A percentile compares a stretch with the other conserved stretches of the same genome.
phyloP scores from a whole-genome alignment of 2,797 vertebrate species.

The Pangasius mekongensis region DNA sequence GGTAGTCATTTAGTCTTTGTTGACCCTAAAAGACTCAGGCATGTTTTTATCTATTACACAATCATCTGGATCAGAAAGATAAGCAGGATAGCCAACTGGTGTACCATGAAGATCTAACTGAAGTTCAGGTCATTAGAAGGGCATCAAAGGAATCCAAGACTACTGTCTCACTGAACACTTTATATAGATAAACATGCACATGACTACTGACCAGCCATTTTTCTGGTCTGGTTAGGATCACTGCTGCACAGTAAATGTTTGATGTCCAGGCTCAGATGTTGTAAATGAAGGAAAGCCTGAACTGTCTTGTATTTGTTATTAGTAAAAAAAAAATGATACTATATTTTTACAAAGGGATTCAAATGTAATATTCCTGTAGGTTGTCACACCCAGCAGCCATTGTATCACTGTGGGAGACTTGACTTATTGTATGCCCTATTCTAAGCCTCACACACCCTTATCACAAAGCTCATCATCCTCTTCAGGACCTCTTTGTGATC shows the following conservation, averaged over 20 bases:
- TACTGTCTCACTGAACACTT: constrained; percentile 43
- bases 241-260: constrained; percentile 33
- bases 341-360: background rate
- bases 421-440: constrained; percentile 32
- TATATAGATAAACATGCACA: constrained; percentile 50
- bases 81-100: constrained; percentile 34
- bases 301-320: constrained; percentile 5
- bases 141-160: constrained; percentile 49
- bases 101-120: constrained; percentile 45
- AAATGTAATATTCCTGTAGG: background rate
- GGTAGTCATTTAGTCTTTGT: constrained; percentile 41
- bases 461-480: constrained; percentile 20
- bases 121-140: constrained; percentile 45
- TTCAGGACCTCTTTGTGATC: constrained; percentile 42
- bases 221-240: constrained; percentile 38
- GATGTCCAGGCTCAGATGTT: constrained; percentile 39
- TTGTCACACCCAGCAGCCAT: background rate
- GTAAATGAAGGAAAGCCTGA: constrained; percentile 18
- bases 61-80: constrained; percentile 48
- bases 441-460: constrained; percentile 22
- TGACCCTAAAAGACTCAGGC: constrained; percentile 17
- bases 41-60: constrained; percentile 21
- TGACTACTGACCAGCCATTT: constrained; percentile 24
- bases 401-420: background rate
- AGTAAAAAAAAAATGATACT: background rate